Conservation (phyloP, 2,888 invertebrate genomes). For the Drosophila merina region DNA sequence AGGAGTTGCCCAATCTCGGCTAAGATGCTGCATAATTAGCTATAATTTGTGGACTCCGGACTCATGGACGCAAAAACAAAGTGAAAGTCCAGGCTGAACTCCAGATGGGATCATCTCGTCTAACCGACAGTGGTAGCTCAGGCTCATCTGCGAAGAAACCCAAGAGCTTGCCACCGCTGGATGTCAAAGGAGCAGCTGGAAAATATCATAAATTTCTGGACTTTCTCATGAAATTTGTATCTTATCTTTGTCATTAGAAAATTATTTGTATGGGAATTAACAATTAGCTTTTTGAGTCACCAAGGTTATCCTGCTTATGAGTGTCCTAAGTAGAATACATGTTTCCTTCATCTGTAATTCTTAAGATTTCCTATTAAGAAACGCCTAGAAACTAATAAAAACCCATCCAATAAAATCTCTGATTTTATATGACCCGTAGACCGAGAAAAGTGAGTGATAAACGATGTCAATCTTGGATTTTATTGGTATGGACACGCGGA, state of each 20-base stretch:
- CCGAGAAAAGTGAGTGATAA: conserved; percentile 36
- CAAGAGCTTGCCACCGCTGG: conserved; percentile 9
- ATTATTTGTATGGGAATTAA: no score
- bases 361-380: no score
- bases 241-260: no score
- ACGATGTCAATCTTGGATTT: conserved; percentile 36
- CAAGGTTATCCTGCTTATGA: no score
- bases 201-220: conserved; percentile 5
- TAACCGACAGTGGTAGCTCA: conserved; percentile 26
- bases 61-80: conserved; percentile 36
- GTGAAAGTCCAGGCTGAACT: conserved; percentile 63
- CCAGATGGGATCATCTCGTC: conserved; percentile 40
- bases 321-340: no score
- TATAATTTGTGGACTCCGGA: conserved; percentile 58
- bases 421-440: conserved; percentile 23
- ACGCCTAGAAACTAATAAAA: no score
- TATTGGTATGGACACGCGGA: conserved; percentile 18
- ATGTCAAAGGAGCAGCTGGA: conserved; percentile 37
- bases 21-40: conserved; percentile 75
- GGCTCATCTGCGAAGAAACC: conserved; percentile 15
- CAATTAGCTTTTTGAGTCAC: conserved; percentile 3
- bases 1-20: conserved; percentile 73
- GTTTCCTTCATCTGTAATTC: no score
- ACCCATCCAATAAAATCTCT: conserved; percentile 10
- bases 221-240: no score